Evolutionary conservation across 2,797 vertebrate genomes (phyloP).

Genomic region (Iguana delicatissima): DNA sequence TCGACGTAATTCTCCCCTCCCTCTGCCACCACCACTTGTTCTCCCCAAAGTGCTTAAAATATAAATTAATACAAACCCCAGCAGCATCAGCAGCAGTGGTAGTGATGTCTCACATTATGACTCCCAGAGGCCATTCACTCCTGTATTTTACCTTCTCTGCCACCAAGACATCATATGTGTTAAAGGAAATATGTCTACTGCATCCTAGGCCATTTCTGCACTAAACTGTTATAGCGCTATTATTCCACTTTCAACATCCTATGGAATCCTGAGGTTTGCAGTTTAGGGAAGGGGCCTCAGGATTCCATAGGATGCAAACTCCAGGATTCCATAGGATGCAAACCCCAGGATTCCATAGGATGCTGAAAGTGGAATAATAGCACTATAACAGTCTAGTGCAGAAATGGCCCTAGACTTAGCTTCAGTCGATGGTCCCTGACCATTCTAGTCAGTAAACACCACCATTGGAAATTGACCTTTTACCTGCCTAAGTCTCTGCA

Average conservation of each 20-base stretch:
- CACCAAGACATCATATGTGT: background rate
- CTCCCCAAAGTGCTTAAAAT: background rate
- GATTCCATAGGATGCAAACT: no score
- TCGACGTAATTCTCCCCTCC: slow-evolving; percentile 27
- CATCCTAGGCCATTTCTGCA: background rate
- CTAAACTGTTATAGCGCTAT: no score
- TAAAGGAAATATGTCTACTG: background rate
- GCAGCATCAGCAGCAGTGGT: no score
- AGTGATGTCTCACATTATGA: background rate
- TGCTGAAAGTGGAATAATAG: no score
- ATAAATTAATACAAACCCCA: background rate
- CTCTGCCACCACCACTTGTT: background rate
- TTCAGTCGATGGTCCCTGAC: background rate
- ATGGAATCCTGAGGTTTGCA: no score
- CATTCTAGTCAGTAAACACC: background rate
- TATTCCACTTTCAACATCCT: no score
- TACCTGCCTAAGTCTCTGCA: no score
- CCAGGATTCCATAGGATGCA: no score
- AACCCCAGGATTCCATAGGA: no score
- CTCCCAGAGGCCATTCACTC: background rate
- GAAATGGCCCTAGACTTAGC: no score
- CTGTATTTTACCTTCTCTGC: background rate
- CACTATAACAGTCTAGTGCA: no score
- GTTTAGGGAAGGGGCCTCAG: no score
- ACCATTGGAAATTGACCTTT: background rate